Base-by-base conservation (phyloP, 1,140 invertebrate species). In the Xylocopa sonorina region DNA sequence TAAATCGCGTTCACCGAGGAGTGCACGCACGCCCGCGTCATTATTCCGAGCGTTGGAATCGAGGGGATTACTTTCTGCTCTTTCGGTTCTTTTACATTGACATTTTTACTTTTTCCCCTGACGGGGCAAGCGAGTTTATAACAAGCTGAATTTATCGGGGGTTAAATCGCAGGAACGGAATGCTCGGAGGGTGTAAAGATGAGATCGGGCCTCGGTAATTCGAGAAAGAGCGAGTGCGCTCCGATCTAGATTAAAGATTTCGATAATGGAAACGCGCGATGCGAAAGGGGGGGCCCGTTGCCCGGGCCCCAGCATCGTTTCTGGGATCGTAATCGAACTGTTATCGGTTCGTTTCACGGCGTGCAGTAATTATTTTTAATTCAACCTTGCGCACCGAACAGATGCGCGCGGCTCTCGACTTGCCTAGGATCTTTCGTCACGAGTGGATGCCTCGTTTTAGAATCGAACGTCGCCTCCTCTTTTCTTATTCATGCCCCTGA, bases 191-290 rank as follows among this genome's bases (percentile, higher is more conserved):
- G 68, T 83, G 69, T 73, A 51, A 78, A 75, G 84, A 78, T 82
- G 69, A 69, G 60, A 87, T 81, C 73, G 69, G n/a, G 16, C 43
- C 75, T 55, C 64, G 76, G 38, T 83, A 53, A 41, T 48, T 71
- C 51, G 77, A 75, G 62, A 64, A 48, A 24, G 10, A 14, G 46
- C n/a, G 18, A 24, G 32, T 14, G 58, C 3, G 7, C 29, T 55
- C 41, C 66, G 73, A 84, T 84, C 34, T 48, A 78, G 82, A 66
- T 75, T 50, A 67, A 68, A 81, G 58, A 84, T 86, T 51, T 76
- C 38, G 79, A 78, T 83, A 81, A 81, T 76, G 76, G 81, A 84
- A 83, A 80, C 84, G 82, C 77, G 76, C 75, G 77, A 85, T 77
- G 77, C 78, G 69, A 77, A 74, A n/a, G n/a, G n/a, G n/a, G n/a